Conservation (phyloP, 2,888 invertebrate species). For the Girardia tigrina region DNA sequence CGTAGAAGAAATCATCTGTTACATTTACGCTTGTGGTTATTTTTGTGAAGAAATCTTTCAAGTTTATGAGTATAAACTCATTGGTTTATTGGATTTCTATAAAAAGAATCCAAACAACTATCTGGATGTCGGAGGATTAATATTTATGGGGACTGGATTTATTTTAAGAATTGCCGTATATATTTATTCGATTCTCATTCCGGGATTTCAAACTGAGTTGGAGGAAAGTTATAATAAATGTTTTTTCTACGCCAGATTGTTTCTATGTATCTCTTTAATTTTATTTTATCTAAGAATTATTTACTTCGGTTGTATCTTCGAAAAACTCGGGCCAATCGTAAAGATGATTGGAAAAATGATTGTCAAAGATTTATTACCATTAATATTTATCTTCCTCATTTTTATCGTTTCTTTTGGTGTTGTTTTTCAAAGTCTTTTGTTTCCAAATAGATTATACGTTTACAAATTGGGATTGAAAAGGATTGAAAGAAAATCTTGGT, state of each 20-base stretch:
- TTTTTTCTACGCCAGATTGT: constrained; percentile 5
- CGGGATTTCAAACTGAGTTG: not conserved
- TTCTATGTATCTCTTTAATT: constrained; percentile 24
- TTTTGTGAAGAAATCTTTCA: constrained; percentile 3
- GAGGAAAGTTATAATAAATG: not conserved
- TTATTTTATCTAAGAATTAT: constrained; percentile 31
- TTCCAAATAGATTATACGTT: constrained; percentile 27
- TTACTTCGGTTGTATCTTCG: constrained; percentile 25
- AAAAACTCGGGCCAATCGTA: constrained; percentile 31
- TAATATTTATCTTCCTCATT: constrained; percentile 31
- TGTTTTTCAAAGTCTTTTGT: constrained; percentile 28
- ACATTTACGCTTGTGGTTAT: constrained; percentile 21
- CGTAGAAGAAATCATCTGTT: not conserved
- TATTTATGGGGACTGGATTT: not conserved
- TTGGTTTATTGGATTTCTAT: not conserved
- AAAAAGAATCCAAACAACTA: not conserved
- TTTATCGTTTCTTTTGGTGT: constrained; percentile 36
- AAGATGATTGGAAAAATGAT: constrained; percentile 37
- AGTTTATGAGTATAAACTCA: not conserved
- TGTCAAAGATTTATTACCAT: constrained; percentile 33
- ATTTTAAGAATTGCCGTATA: not conserved
- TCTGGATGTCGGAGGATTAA: not conserved
- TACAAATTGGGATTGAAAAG: not conserved
- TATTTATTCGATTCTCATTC: not conserved
- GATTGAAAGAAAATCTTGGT: not conserved